These are phyloP conservation scores for Ochotona princeps DNA, from an alignment of 2,113 vertebrate species.

Conservation along the genomic window DNA sequence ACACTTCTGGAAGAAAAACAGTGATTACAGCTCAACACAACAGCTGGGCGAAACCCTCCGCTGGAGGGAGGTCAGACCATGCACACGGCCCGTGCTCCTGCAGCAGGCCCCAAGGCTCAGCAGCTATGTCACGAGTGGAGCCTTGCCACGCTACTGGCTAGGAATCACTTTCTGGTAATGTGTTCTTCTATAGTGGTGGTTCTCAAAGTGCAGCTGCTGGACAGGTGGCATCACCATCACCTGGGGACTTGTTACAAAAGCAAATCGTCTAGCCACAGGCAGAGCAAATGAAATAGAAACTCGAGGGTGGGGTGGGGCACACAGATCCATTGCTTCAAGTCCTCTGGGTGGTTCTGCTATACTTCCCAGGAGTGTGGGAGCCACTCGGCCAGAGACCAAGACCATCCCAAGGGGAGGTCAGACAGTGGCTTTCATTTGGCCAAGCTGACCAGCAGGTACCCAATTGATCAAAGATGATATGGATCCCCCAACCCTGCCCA, in stretches of 20 bases:
- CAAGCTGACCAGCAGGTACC: not conserved
- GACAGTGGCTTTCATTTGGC: not conserved
- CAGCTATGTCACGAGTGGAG: not conserved
- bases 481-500: constrained; percentile 4
- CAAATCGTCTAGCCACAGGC: not conserved
- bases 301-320: not conserved
- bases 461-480: not conserved
- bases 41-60: not conserved
- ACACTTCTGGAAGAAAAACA: constrained; percentile 93
- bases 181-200: constrained; percentile 15
- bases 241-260: constrained; percentile 1
- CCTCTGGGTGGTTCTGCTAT: not conserved
- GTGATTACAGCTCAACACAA: constrained; percentile 67
- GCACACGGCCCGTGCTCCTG: not conserved
- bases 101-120: not conserved
- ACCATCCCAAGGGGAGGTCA: not conserved
- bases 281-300: not conserved
- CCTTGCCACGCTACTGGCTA: not conserved
- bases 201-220: not conserved
- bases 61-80: constrained; percentile 38
- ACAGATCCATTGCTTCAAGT: not conserved
- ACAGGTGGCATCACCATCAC: not conserved
- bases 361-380: not conserved
- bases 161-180: not conserved
- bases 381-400: not conserved